Evolutionary conservation across 2,113 vertebrate genomes (phyloP), one percentile per base, ranked within the genome.

Genomic region (Caranx ignobilis): DNA sequence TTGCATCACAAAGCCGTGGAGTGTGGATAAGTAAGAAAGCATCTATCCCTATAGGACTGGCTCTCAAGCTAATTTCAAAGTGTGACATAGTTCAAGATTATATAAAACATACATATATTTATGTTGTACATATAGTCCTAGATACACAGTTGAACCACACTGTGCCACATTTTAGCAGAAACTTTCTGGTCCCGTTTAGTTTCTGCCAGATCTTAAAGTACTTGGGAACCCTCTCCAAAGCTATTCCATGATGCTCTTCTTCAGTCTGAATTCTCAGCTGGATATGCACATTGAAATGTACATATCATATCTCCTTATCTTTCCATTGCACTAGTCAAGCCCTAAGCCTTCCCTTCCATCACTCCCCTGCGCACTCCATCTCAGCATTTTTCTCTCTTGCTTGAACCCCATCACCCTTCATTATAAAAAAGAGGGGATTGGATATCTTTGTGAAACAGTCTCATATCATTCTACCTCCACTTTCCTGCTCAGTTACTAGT

Each of bases 1-100:
- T 89, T 86, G 74, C 85, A 82, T 89, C 88, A 92, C 83, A 90
- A 85, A 91, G 77, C 60, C 12, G 2, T 19, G 63, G 47, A 61
- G 81, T 57, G 78, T 68, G 72, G 55, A 55, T 71, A 50, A 83
- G 74, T 32, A 60, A 55, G 67, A 21, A 45, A 35, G 61, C 59
- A 56, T 82, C 75, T 54, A 71, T 68, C 64, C 60, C 32, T 3
- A 31, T 39, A 66, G 55, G 16, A 45, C 63, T 37, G 48, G 15
- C 57, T 50, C 57, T 61, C 10, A 56, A 12, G 63, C 32, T 26
- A 18, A 31, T 43, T 77, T 47, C 16, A 19, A 50, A 11, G 11
- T 47, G 31, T 11, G 3, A 18, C 19, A 76, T 31, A n/a, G n/a
- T 31, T 60, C 35, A 67, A 19, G 39, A 37, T 41, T 41, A 41